phyloP scores from a whole-genome alignment of 1,140 invertebrate genomes.

The Caenorhabditis briggsae region DNA sequence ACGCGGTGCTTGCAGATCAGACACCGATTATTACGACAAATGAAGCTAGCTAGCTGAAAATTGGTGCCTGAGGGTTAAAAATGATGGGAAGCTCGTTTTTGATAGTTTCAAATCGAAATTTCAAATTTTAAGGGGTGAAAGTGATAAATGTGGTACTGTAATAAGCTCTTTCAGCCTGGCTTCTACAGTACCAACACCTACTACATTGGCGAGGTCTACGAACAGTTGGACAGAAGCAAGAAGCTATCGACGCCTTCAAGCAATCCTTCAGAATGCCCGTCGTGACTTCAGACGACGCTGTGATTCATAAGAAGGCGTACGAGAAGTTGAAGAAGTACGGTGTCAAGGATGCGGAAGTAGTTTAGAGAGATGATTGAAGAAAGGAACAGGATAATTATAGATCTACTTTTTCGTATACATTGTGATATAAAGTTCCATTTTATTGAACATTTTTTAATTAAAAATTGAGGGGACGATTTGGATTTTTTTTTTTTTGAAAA shows the following conservation, averaged over 20 bases:
- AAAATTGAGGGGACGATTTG: too few relatives aligned
- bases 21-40: too few relatives aligned
- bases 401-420: slow-evolving; percentile 2
- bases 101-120: too few relatives aligned
- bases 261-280: slow-evolving; percentile 72
- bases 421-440: neutral
- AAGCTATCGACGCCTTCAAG: slow-evolving; percentile 73
- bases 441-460: too few relatives aligned
- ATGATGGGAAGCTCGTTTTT: neutral
- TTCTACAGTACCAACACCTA: slow-evolving; percentile 75
- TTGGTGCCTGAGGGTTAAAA: neutral
- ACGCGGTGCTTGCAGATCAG: too few relatives aligned
- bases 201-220: slow-evolving; percentile 73
- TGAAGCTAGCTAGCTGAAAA: too few relatives aligned
- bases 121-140: too few relatives aligned
- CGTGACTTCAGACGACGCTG: slow-evolving; percentile 71
- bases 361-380: neutral
- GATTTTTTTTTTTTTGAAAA: too few relatives aligned
- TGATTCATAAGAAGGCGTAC: slow-evolving; percentile 71
- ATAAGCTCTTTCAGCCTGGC: slow-evolving; percentile 69
- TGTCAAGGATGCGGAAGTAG: slow-evolving; percentile 57
- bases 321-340: slow-evolving; percentile 70
- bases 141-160: too few relatives aligned
- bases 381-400: neutral
- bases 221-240: slow-evolving; percentile 68